A percentile compares a stretch with the other conserved stretches of the same genome.
These are phyloP conservation scores for Nothobranchius furzeri DNA, from an alignment of 2,113 vertebrate genomes.

Conservation along the genomic window DNA sequence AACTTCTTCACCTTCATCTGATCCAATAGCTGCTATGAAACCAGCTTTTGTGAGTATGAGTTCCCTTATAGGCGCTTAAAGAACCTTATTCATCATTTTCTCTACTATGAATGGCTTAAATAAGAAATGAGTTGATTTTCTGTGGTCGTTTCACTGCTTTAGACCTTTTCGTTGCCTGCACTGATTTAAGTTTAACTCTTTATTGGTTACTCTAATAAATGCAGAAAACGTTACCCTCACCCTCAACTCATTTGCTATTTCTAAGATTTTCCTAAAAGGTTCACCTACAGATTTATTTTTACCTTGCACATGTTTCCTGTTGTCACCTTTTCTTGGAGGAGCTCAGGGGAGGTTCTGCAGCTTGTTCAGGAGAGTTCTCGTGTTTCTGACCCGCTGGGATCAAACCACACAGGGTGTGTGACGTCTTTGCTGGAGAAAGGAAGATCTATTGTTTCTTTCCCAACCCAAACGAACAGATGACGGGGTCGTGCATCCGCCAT, in stretches of 20 bases:
- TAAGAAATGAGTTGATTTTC: slow-evolving; percentile 26
- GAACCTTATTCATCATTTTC: slow-evolving; percentile 41
- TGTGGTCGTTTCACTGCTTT: slow-evolving; percentile 10
- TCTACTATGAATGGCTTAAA: slow-evolving; percentile 35
- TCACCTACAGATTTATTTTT: slow-evolving; percentile 5
- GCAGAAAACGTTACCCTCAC: not conserved
- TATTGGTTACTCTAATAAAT: slow-evolving; percentile 5
- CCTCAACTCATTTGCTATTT: not conserved
- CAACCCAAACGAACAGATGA: not conserved
- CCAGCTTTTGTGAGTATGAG: slow-evolving; percentile 80
- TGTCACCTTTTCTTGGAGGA: not conserved
- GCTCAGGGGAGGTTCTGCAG: not conserved
- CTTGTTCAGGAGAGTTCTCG: not conserved
- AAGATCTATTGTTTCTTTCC: too few relatives aligned
- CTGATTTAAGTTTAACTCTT: slow-evolving; percentile 14
- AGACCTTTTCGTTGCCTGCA: slow-evolving; percentile 6
- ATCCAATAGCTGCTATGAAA: slow-evolving; percentile 69
- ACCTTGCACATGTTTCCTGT: not conserved
- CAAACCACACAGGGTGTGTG: slow-evolving; percentile 22
- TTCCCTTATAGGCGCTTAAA: slow-evolving; percentile 32
- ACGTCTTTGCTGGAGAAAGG: too few relatives aligned
- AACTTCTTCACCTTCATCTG: slow-evolving; percentile 39
- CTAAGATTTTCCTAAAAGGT: not conserved
- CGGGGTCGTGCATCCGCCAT: not conserved
- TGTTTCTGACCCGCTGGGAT: slow-evolving; percentile 37